These are phyloP conservation scores for Zootoca vivipara DNA, from an alignment of 2,113 vertebrate species.

Conservation along the genomic window DNA sequence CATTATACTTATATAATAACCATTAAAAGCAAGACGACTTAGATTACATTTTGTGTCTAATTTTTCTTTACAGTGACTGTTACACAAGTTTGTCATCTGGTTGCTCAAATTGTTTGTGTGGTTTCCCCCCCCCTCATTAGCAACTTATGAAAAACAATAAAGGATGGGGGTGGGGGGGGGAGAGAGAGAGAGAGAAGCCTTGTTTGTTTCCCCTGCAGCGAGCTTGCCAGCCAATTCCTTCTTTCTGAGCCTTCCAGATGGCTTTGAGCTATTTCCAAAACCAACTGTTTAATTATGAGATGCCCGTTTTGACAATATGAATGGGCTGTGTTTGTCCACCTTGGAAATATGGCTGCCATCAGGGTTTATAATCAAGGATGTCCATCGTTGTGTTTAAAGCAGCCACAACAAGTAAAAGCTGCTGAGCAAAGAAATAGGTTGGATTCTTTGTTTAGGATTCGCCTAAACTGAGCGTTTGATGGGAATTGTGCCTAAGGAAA, in stretches of 20 bases:
- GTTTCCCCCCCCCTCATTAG: not conserved
- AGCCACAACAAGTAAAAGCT: constrained; percentile 6
- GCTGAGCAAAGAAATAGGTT: constrained; percentile 33
- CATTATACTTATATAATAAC: not conserved
- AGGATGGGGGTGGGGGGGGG: not conserved
- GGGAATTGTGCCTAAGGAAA: not conserved
- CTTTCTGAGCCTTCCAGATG: constrained; percentile 57
- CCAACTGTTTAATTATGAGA: constrained; percentile 59
- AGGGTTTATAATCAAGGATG: constrained; percentile 26
- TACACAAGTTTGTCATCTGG: not conserved
- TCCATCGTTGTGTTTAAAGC: not conserved
- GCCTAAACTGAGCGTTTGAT: too few species aligned
- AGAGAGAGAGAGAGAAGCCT: constrained; percentile 14
- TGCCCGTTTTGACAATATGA: constrained; percentile 59
- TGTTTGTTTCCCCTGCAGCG: constrained; percentile 37
- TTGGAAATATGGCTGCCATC: constrained; percentile 34
- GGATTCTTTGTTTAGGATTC: not conserved
- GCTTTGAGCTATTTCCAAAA: constrained; percentile 56
- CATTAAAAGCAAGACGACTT: not conserved
- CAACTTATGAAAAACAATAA: constrained; percentile 31
- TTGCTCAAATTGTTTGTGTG: not conserved
- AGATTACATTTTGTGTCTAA: constrained; percentile 10
- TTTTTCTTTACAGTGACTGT: constrained; percentile 17
- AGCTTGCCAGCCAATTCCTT: constrained; percentile 52
- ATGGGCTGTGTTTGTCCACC: constrained; percentile 60